Percentiles rank a stretch among this genome's conserved stretches.
Evolutionary conservation across 2,113 vertebrate species (phyloP).

Genomic region (Gorilla gorilla): DNA sequence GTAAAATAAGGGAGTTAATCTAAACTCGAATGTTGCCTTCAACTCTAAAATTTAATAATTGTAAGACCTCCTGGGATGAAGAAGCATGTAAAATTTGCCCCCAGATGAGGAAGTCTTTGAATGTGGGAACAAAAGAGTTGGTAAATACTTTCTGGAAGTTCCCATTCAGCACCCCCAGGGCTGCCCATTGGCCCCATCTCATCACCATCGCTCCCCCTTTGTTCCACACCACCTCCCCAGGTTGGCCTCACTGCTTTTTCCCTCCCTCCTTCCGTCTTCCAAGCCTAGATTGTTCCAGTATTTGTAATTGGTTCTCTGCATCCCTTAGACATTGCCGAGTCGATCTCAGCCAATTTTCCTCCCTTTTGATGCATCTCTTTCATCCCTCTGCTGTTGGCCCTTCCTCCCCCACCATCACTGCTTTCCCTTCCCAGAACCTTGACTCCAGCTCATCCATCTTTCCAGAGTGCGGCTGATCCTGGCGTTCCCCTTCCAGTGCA

Average conservation of each 20-base stretch:
- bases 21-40: background rate
- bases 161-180: background rate
- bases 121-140: background rate
- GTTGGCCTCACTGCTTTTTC: background rate
- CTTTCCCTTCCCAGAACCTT: constrained; percentile 14
- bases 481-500: background rate
- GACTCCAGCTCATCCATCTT: constrained; percentile 52
- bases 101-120: background rate
- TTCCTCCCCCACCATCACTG: background rate
- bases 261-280: background rate
- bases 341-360: background rate
- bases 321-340: background rate
- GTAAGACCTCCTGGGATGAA: background rate
- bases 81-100: background rate
- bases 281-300: background rate
- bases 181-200: background rate
- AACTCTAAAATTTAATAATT: background rate
- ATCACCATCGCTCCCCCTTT: background rate
- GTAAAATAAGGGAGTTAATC: background rate
- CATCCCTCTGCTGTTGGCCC: background rate
- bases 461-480: background rate
- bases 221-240: background rate
- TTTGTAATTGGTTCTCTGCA: background rate
- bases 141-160: background rate
- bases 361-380: background rate